phyloP scores from a whole-genome alignment of 23 tunicate genomes.

The Halocynthia roretzi region DNA sequence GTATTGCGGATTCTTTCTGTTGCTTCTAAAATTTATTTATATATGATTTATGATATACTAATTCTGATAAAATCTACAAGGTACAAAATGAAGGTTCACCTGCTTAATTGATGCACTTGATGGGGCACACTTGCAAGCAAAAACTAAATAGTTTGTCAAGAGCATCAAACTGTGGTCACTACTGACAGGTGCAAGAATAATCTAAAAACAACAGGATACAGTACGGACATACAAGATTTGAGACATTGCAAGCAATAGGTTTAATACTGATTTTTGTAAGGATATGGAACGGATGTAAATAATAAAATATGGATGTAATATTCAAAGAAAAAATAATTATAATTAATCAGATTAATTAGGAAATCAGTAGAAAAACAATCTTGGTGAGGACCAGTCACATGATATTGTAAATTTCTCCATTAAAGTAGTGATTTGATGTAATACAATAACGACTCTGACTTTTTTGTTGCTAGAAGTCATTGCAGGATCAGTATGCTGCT shows the following conservation, averaged over 20 bases:
- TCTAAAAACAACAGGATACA: too few relatives aligned
- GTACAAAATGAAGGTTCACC: constrained; percentile 17
- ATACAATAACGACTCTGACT: constrained; percentile 5
- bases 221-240: too few relatives aligned
- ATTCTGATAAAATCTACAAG: neutral
- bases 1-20: constrained; percentile 28
- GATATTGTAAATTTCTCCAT: too few relatives aligned
- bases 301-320: too few relatives aligned
- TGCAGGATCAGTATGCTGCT: constrained; percentile 50
- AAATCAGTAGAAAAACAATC: too few relatives aligned
- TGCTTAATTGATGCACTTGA: constrained; percentile 36
- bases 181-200: constrained; percentile 6
- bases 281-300: too few relatives aligned
- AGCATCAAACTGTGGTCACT: constrained; percentile 41
- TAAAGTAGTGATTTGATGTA: too few relatives aligned
- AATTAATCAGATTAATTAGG: too few relatives aligned
- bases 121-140: constrained; percentile 63
- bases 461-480: constrained; percentile 67
- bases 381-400: too few relatives aligned
- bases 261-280: too few relatives aligned
- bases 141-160: constrained; percentile 74
- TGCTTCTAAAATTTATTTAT: constrained; percentile 25
- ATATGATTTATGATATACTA: neutral
- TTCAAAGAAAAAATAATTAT: too few relatives aligned
- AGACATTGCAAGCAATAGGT: too few relatives aligned